Base-by-base conservation (phyloP, 2,888 invertebrate genomes). In the Trichogramma dendrolimi region DNA sequence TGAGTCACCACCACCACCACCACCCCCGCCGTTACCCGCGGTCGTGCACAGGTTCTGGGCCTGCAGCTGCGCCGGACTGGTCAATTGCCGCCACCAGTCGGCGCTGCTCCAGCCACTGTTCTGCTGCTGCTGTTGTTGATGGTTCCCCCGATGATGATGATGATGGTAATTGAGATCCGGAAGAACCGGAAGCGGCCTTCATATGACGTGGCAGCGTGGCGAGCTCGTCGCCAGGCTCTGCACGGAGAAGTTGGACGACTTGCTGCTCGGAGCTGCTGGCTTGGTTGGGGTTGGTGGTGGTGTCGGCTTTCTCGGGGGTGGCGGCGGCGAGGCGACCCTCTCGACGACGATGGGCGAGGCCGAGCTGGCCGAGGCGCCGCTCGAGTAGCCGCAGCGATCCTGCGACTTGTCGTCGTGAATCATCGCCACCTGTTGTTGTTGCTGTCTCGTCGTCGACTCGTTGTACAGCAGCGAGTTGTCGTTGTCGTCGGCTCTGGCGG, bases 101-200 rank as follows among this genome's bases (percentile, higher is more conserved):
- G 10, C n/a, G n/a, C 10, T 38, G 53, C 42, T 14, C 53, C 53
- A 41, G 42, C n/a, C 53, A 41, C 6, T 14, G 4, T 2, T n/a
- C 51, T 27, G 51, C 39, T 27, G 49, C 38, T 7, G 60, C 61
- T 39, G 43, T 46, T 0, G 57, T 83, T 70, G 80, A 63, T 75
- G 82, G 83, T 83, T 82, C 83, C 83, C 81, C 82, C 87, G 81
- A 14, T 14, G 14, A 1, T 14, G 14, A 14, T 14, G 14, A 14
- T 14, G 14, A 14, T 14, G 14, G 71, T 76, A 79, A 68, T 77
- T 75, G 4, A 77, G 64, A 75, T 87, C 87, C 74, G 89, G 89
- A 82, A 89, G 89, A 85, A 86, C 86, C 87, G 90, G 87, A 76
- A 90, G 88, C 82, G 90, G 90, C 84, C 88, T 90, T 90, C 90